A percentile compares a stretch with the other conserved stretches of the same genome.
phyloP scores from a whole-genome alignment of 2,888 invertebrate genomes.

The Odiellus spinosus region DNA sequence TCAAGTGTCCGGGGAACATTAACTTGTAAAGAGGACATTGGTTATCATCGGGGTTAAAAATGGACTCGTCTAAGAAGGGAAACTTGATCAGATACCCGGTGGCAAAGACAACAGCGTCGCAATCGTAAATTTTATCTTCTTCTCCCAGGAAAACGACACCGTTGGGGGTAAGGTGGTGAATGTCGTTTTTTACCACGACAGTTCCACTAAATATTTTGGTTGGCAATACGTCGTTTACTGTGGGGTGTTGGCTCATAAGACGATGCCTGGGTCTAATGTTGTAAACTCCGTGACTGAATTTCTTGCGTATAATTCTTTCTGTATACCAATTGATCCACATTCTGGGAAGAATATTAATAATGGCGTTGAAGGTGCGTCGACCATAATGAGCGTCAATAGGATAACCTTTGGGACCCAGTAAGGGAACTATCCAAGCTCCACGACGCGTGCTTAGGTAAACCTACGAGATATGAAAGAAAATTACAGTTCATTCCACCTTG shows the following conservation, averaged over 20 bases:
- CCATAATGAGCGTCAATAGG: conserved; percentile 25
- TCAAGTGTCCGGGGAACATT: conserved; percentile 29
- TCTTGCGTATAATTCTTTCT: conserved; percentile 21
- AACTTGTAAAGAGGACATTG: conserved; percentile 27
- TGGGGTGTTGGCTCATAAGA: conserved; percentile 22
- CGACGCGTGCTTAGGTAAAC: conserved; percentile 33
- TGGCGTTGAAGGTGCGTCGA: conserved; percentile 11
- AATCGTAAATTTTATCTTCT: conserved; percentile 26
- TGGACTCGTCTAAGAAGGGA: conserved; percentile 26
- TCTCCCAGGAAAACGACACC: neutral
- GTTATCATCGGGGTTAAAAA: conserved; percentile 9
- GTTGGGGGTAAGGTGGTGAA: conserved; percentile 19
- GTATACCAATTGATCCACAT: conserved; percentile 10
- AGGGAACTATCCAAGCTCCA: conserved; percentile 34
- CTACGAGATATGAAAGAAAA: conserved; percentile 17
- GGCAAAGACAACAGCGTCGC: conserved; percentile 28
- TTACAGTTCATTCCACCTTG: neutral
- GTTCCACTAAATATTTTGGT: conserved; percentile 29
- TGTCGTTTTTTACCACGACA: conserved; percentile 24
- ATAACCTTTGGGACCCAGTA: conserved; percentile 31
- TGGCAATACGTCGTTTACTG: conserved; percentile 33
- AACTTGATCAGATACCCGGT: conserved; percentile 29
- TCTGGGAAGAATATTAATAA: conserved; percentile 15
- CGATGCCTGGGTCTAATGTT: conserved; percentile 29
- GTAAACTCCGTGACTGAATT: conserved; percentile 29